Conservation (phyloP, 2,888 invertebrate genomes). For the Drosophila gaucha region DNA sequence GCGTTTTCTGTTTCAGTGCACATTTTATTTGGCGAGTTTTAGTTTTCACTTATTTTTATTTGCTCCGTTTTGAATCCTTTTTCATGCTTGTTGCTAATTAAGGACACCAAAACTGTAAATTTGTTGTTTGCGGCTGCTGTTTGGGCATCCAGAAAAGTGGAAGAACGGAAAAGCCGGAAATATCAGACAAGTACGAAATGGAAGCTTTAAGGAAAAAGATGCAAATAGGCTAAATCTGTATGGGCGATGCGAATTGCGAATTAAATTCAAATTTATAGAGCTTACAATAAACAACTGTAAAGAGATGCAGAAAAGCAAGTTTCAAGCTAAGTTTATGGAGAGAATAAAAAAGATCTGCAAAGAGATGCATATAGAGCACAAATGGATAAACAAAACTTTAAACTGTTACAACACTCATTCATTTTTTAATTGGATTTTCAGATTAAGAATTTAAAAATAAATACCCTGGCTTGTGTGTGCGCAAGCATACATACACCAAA, state of each 20-base stretch:
- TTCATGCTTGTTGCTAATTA: slow-evolving; percentile 56
- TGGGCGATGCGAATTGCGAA: neutral
- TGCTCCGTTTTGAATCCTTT: slow-evolving; percentile 23
- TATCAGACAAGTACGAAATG: neutral
- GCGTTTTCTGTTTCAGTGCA: slow-evolving; percentile 52
- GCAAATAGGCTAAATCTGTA: too few species aligned
- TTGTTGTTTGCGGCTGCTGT: slow-evolving; percentile 12
- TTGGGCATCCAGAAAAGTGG: neutral
- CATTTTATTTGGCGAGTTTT: slow-evolving; percentile 42
- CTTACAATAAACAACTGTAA: neutral
- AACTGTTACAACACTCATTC: too few species aligned
- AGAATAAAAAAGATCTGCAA: too few species aligned
- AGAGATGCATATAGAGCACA: too few species aligned
- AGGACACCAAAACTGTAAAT: slow-evolving; percentile 43
- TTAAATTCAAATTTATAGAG: neutral
- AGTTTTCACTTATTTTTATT: slow-evolving; percentile 33
- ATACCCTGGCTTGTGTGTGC: too few species aligned
- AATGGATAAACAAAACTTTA: too few species aligned
- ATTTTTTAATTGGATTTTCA: too few species aligned
- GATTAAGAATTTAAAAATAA: too few species aligned
- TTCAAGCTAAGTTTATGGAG: too few species aligned
- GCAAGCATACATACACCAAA: too few species aligned
- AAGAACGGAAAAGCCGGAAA: neutral
- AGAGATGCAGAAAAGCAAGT: neutral
- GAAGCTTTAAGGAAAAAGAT: neutral